Evolutionary conservation across 2,888 invertebrate species (phyloP).

Genomic region (Drosophila antonietae): DNA sequence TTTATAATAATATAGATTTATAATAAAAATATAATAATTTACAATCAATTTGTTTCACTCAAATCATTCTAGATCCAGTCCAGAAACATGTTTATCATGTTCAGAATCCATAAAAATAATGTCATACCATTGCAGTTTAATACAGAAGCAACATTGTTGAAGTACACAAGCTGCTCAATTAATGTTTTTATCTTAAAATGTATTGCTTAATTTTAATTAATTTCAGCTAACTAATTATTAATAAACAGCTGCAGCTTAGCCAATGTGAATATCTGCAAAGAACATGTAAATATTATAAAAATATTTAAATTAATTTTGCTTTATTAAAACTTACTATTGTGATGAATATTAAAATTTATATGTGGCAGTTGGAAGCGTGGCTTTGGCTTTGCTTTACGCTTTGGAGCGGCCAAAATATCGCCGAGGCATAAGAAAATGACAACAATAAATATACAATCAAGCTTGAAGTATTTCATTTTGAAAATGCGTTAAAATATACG

Average conservation of each 20-base stretch:
- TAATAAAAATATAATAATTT: too few relatives aligned
- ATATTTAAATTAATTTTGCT: not conserved
- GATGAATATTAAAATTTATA: conserved; percentile 43
- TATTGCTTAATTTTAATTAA: too few relatives aligned
- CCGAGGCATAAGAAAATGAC: conserved; percentile 30
- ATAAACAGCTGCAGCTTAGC: conserved; percentile 21
- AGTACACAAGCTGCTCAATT: too few relatives aligned
- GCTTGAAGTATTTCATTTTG: conserved; percentile 58
- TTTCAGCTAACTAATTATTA: too few relatives aligned
- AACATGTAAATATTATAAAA: not conserved
- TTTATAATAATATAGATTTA: too few relatives aligned
- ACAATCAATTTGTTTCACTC: too few relatives aligned
- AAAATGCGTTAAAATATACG: not conserved
- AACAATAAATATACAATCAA: conserved; percentile 47
- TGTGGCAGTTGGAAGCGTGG: conserved; percentile 3
- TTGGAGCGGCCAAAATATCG: conserved; percentile 45
- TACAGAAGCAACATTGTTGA: too few relatives aligned
- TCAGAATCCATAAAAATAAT: too few relatives aligned
- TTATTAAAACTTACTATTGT: conserved; percentile 53
- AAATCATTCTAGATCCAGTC: too few relatives aligned
- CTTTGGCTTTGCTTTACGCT: conserved; percentile 34
- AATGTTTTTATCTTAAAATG: too few relatives aligned
- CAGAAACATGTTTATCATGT: too few relatives aligned
- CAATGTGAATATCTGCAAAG: conserved; percentile 62
- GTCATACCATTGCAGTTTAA: too few relatives aligned